A percentile compares a stretch with the other conserved stretches of the same genome.
These are phyloP conservation scores for Proteles cristata DNA, from an alignment of 2,113 vertebrate species.

Conservation along the genomic window DNA sequence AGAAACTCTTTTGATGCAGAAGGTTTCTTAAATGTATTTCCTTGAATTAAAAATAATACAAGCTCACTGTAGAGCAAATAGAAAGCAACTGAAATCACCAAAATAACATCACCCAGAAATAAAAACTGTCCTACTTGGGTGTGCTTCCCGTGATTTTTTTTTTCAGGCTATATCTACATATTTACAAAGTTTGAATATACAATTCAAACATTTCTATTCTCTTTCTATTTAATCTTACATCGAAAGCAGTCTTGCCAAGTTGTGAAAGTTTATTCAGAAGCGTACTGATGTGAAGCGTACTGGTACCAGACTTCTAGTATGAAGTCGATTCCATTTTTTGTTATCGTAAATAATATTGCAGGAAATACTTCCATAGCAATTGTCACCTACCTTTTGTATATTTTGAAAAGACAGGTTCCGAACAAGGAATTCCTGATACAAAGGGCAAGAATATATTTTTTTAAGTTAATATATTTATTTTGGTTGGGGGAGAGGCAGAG, in stretches of 20 bases:
- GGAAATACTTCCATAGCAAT: neutral
- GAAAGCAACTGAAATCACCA: neutral
- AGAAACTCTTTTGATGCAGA: neutral
- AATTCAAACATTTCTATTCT: neutral
- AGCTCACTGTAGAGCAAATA: neutral
- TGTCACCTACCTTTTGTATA: neutral
- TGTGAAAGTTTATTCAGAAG: neutral
- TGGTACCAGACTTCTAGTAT: neutral
- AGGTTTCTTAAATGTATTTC: slow-evolving; percentile 7
- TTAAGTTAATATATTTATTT: too few relatives aligned
- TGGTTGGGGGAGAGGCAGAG: too few relatives aligned
- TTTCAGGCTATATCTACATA: neutral
- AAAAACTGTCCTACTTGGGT: neutral
- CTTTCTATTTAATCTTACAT: neutral
- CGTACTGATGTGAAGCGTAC: neutral
- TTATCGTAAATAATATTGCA: neutral
- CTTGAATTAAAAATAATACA: neutral
- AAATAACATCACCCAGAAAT: neutral
- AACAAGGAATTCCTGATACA: neutral
- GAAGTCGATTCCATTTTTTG: neutral
- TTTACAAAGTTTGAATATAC: neutral
- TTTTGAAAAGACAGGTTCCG: neutral
- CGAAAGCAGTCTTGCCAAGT: neutral
- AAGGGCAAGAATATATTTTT: neutral
- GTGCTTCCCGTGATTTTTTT: neutral